These are phyloP conservation scores for Thumatha senex DNA, from an alignment of 2,888 invertebrate species.

Conservation along the genomic window DNA sequence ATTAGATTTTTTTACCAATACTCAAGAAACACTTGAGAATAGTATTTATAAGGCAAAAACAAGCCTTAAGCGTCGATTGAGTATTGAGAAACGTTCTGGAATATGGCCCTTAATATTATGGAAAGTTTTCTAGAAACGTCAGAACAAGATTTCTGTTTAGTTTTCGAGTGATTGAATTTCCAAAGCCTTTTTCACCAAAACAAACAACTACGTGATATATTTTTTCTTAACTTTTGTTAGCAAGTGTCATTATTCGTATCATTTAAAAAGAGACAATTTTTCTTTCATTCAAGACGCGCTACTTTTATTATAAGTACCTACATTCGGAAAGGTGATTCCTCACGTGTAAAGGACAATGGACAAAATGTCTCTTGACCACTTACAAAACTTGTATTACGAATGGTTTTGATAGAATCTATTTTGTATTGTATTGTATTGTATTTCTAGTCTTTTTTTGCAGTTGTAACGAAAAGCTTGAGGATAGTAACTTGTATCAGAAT, in stretches of 20 bases:
- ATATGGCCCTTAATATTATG: no score
- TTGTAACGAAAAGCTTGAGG: background rate
- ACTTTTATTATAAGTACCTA: slow-evolving; percentile 10
- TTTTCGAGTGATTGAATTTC: no score
- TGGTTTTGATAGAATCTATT: background rate
- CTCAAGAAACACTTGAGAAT: no score
- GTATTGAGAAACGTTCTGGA: no score
- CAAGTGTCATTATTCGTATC: background rate
- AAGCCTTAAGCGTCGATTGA: no score
- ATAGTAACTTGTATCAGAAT: background rate
- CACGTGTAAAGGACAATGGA: slow-evolving; percentile 15
- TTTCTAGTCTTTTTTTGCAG: background rate
- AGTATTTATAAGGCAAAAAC: no score
- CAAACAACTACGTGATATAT: no score
- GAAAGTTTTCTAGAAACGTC: no score
- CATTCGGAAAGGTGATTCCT: slow-evolving; percentile 18
- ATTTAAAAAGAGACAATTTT: slow-evolving; percentile 19
- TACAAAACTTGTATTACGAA: background rate
- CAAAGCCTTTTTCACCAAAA: no score
- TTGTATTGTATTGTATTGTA: background rate
- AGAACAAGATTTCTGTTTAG: no score
- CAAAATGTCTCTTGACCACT: background rate
- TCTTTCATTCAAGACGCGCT: slow-evolving; percentile 19
- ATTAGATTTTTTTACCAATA: no score
- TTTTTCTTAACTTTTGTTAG: background rate